phyloP scores from a whole-genome alignment of 2,113 vertebrate genomes.

The Sinocyclocheilus rhinocerous region DNA sequence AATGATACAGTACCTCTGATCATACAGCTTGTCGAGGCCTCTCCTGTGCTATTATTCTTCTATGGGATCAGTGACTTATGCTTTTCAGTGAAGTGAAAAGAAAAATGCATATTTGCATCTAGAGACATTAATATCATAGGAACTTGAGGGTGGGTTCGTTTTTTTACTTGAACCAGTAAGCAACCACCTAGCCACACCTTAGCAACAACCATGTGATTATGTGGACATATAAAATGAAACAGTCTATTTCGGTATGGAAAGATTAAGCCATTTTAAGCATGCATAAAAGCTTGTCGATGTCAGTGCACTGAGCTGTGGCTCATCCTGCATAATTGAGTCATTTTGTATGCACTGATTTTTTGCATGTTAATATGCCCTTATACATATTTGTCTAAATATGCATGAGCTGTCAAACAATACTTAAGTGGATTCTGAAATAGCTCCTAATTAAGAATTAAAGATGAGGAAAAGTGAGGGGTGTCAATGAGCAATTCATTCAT shows the following conservation, averaged over 20 bases:
- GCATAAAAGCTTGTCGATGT: background rate
- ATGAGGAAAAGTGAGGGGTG: slow-evolving; percentile 36
- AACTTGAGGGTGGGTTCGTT: background rate
- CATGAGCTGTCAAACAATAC: slow-evolving; percentile 25
- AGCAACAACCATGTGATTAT: background rate
- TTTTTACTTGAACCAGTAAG: background rate
- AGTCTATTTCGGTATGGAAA: background rate
- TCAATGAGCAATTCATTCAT: slow-evolving; percentile 17
- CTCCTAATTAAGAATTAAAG: slow-evolving; percentile 43
- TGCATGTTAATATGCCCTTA: background rate
- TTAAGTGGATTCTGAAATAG: slow-evolving; percentile 43
- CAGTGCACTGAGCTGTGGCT: background rate
- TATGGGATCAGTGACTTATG: background rate
- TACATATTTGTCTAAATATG: slow-evolving; percentile 44
- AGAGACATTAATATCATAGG: background rate
- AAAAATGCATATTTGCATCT: background rate
- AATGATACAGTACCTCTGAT: background rate
- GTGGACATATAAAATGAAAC: background rate
- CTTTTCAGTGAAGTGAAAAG: background rate
- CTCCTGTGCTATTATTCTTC: background rate
- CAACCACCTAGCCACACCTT: background rate
- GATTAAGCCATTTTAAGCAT: background rate
- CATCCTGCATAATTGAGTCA: background rate
- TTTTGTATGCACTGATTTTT: background rate
- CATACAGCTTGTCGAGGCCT: background rate